A percentile compares a stretch with the other conserved stretches of the same genome.
These are phyloP conservation scores for Valencia hispanica DNA, from an alignment of 2,797 vertebrate genomes.

Conservation along the genomic window DNA sequence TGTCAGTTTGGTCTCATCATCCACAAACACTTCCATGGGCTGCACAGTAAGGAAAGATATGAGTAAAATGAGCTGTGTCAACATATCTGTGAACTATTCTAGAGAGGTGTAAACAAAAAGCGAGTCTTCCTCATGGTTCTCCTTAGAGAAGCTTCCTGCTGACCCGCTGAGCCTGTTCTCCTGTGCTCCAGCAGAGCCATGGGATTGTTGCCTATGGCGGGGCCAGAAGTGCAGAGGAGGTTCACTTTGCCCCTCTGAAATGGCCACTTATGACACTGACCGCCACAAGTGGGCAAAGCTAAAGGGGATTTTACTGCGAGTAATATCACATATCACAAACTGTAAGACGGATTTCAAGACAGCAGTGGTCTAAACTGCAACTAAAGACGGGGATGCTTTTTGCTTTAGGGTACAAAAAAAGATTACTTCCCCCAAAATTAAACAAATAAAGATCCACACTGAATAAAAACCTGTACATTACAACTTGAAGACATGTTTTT, in stretches of 20 bases:
- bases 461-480: not conserved
- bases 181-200: conserved; percentile 29
- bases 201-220: not conserved
- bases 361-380: not conserved
- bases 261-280: conserved; percentile 66
- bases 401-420: not conserved
- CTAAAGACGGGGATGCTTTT: not conserved
- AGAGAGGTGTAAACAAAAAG: not conserved
- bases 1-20: conserved; percentile 92
- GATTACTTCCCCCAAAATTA: not conserved
- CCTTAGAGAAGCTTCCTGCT: not conserved
- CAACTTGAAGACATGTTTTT: not conserved
- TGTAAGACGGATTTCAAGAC: not conserved
- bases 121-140: not conserved
- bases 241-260: conserved; percentile 58
- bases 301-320: conserved; percentile 24
- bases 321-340: not conserved
- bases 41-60: conserved; percentile 49
- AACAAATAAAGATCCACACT: not conserved
- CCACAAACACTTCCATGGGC: conserved; percentile 95
- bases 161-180: conserved; percentile 36
- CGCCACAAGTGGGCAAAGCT: conserved; percentile 70
- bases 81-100: not conserved
- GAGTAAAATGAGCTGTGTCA: conserved; percentile 14
- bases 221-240: conserved; percentile 31